Percentiles rank a stretch among this genome's conserved stretches.
These are phyloP conservation scores for Cephonodes hylas DNA, from an alignment of 2,888 invertebrate species.

Conservation along the genomic window DNA sequence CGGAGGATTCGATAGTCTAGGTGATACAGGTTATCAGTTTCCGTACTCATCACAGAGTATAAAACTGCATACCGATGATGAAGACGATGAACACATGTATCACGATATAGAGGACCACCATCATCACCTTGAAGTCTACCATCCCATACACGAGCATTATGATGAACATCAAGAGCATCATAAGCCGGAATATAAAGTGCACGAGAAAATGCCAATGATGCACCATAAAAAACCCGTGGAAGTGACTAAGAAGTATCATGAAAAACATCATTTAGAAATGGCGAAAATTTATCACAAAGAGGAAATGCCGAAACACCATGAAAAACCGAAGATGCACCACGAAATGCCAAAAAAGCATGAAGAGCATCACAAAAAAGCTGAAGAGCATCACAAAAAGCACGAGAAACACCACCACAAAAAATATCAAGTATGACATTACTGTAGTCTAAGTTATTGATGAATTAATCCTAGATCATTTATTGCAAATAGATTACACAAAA, in stretches of 20 bases:
- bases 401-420: conserved; percentile 20
- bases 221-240: neutral
- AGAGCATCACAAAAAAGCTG: conserved; percentile 22
- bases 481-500: too few species aligned
- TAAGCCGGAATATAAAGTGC: neutral
- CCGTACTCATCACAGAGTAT: conserved; percentile 48
- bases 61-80: conserved; percentile 38
- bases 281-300: neutral
- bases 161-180: conserved; percentile 16
- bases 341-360: neutral
- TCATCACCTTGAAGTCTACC: conserved; percentile 4
- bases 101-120: conserved; percentile 16
- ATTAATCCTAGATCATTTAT: neutral
- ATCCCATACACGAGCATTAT: conserved; percentile 22
- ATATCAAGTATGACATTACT: conserved; percentile 20
- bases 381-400: conserved; percentile 22
- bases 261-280: neutral
- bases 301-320: neutral
- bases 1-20: conserved; percentile 14
- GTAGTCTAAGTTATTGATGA: neutral
- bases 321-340: neutral
- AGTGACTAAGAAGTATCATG: neutral
- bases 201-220: neutral
- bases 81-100: conserved; percentile 17
- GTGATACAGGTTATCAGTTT: conserved; percentile 29